phyloP scores from a whole-genome alignment of 2,888 invertebrate species.

The Pristionchus arcanus region DNA sequence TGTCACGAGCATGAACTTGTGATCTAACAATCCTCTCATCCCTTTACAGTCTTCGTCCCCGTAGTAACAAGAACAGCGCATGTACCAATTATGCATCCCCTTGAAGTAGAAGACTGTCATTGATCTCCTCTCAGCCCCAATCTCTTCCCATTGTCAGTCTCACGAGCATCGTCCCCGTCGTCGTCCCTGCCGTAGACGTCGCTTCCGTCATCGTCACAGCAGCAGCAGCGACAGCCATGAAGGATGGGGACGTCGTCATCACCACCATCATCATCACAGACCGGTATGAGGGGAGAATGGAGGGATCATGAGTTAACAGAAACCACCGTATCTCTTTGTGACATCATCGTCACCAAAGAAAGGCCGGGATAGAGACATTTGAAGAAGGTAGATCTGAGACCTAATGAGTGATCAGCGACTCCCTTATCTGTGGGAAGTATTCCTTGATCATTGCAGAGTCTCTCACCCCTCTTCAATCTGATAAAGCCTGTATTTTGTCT shows the following conservation, averaged over 20 bases:
- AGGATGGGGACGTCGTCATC: background rate
- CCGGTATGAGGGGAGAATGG: too few species aligned
- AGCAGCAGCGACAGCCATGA: constrained; percentile 6
- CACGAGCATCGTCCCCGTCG: constrained; percentile 16
- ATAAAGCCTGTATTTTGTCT: background rate
- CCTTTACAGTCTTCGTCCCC: background rate
- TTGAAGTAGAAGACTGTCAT: too few species aligned
- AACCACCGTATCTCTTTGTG: too few species aligned
- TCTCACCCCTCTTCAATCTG: background rate
- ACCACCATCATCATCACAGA: constrained; percentile 35
- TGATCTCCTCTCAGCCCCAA: too few species aligned
- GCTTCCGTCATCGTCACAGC: background rate
- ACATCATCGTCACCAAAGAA: too few species aligned
- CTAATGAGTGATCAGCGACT: background rate
- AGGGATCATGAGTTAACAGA: too few species aligned
- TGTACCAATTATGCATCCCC: background rate
- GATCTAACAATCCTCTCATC: too few species aligned
- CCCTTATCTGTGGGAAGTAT: background rate
- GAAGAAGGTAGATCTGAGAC: background rate
- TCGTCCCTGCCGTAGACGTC: background rate
- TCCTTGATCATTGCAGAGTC: background rate
- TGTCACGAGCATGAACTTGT: too few species aligned
- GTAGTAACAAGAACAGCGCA: too few species aligned
- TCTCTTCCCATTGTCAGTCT: background rate
- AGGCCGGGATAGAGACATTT: too few species aligned